These are phyloP conservation scores for Lepidocyrtoides sp. DNA, from an alignment of 2,888 invertebrate species.

Conservation along the genomic window DNA sequence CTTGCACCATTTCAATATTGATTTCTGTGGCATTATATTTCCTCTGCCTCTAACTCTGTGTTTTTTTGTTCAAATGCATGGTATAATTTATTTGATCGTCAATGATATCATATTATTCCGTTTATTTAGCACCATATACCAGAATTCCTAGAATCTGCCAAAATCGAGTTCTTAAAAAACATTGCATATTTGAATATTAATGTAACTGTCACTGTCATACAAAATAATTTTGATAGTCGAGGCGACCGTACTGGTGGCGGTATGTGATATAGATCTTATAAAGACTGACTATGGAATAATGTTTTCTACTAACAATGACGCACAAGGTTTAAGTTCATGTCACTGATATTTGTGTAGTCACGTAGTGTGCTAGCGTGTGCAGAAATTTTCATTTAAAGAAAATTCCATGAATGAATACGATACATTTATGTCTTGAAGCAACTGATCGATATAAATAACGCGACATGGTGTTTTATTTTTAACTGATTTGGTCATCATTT, in stretches of 20 bases:
- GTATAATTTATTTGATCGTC: background rate
- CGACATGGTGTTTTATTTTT: too few relatives aligned
- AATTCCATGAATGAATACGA: background rate
- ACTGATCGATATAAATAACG: too few relatives aligned
- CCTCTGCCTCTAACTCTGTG: too few relatives aligned
- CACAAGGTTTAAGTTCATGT: background rate
- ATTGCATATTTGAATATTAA: constrained; percentile 29
- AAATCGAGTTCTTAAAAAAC: background rate
- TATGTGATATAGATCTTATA: too few relatives aligned
- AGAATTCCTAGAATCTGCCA: constrained; percentile 14
- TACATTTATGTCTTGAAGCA: too few relatives aligned
- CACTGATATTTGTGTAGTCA: constrained; percentile 13
- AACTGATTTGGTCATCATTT: too few relatives aligned
- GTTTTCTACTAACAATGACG: background rate
- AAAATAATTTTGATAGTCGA: background rate
- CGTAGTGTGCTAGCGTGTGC: background rate
- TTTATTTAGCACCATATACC: background rate
- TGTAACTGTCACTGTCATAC: background rate
- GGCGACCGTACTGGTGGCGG: too few relatives aligned
- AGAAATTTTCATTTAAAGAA: background rate
- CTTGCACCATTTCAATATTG: too few relatives aligned
- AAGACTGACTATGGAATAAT: too few relatives aligned
- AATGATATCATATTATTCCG: background rate
- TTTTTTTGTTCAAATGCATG: background rate
- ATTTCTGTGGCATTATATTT: too few relatives aligned